Evolutionary conservation across 2,797 vertebrate species (phyloP).

Genomic region (Anguilla megastoma): DNA sequence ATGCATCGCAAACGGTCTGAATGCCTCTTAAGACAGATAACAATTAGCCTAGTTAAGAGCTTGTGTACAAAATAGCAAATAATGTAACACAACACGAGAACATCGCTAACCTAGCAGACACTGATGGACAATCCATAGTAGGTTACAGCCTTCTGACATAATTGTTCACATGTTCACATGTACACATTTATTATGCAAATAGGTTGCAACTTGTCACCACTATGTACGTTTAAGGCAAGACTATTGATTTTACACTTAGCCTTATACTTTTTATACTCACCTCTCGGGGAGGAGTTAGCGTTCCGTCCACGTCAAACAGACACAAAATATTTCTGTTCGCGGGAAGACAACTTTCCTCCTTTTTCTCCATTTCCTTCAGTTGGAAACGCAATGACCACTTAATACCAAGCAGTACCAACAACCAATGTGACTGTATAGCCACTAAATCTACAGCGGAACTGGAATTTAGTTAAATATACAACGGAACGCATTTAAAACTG

Average conservation of each 20-base stretch:
- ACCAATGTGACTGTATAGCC: background rate
- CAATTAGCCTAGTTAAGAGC: background rate
- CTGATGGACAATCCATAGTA: background rate
- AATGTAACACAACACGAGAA: slow-evolving; percentile 1
- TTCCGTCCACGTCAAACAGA: slow-evolving; percentile 95
- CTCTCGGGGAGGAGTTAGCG: slow-evolving; percentile 88
- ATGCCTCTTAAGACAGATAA: background rate
- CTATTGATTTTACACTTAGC: background rate
- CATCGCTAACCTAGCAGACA: background rate
- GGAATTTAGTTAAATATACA: background rate
- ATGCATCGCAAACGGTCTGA: background rate
- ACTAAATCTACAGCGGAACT: background rate
- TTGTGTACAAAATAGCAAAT: background rate
- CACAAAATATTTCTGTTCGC: slow-evolving; percentile 75
- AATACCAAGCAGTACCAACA: background rate
- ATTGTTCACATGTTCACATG: background rate
- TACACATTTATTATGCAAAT: background rate
- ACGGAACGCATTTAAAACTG: background rate
- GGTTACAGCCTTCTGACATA: background rate
- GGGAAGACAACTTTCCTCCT: slow-evolving; percentile 56
- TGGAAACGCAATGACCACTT: background rate
- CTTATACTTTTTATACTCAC: slow-evolving; percentile 62
- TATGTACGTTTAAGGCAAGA: background rate
- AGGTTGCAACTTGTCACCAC: background rate
- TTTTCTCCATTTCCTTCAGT: slow-evolving; percentile 31